Base-by-base conservation (phyloP, 2,888 invertebrate genomes). In the Acrocyrtus sp. region DNA sequence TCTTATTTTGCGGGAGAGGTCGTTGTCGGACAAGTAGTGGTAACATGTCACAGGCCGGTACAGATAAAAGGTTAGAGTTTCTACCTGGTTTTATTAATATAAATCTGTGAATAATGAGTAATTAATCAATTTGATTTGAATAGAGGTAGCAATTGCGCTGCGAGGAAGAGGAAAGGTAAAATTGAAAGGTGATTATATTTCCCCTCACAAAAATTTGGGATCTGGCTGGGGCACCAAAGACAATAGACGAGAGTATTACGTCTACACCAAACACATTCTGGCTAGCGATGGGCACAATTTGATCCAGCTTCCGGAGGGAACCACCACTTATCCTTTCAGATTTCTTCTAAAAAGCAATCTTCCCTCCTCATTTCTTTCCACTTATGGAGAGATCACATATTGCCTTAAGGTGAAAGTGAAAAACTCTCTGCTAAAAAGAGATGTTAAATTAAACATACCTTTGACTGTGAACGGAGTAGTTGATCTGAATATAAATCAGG, bases 311-410 rank as follows among this genome's bases (percentile, higher is more conserved):
- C 89, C 90, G 24, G 84, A 89, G 22, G 95, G 95, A 0, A 87
- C 87, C 74, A 89, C 91, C 81, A 87, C 87, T 3, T 95, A 92
- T 84, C 93, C 93, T 17, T 95, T 95, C 82, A 89, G 89, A 15
- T 93, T 91, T 82, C 87, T 89, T 4, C 84, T 92, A 74, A 92
- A 92, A 2, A 86, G 86, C 70, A 89, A 90, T 72, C 85, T 93
- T 67, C 94, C 94, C 84, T 92, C 93, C 2, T 92, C 92, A 0
- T 94, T 92, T 83, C 91, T 91, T 83, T 91, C 91, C 1, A 86
- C 90, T 82, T 87, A 85, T 83, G 93, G 95, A 0, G 88, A 90
- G 82, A 88, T 96, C 48, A 87, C 92, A 15, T 96, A 95, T 83
- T 89, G 89, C 5, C 88, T 93, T 15, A 93, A 91, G 84, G 91